Base-by-base conservation (phyloP, 2,888 invertebrate genomes). In the Petrolisthes manimaculis region DNA sequence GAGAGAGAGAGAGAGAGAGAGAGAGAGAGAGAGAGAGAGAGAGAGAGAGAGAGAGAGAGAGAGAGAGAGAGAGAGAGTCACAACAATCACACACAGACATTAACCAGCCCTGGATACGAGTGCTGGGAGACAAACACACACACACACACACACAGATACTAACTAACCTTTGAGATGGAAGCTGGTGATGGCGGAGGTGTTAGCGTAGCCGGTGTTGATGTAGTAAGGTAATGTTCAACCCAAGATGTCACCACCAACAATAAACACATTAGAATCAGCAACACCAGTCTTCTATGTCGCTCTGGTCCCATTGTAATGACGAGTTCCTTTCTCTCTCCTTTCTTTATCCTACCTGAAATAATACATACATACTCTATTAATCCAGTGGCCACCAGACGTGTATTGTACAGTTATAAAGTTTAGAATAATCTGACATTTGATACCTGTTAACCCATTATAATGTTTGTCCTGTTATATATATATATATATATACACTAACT, bases 71-170 rank as follows among this genome's bases (percentile, higher is more conserved):
- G 75, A 53, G 1, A 79, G 1, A n/a, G 5, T 18, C 14, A 71
- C 24, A 61, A 67, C 61, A 24, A 0, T 21, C 14, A 82, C 56
- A 82, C 12, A n/a, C 37, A 81, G 21, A 61, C 55, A 24, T 3
- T 12, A 12, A 82, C 2, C 4, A 67, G 12, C 14, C 37, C n/a
- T 24, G 51, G 51, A 5, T 55, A 79, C 12, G 53, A 24, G 21
- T 12, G 21, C 14, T 81, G 18, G 8, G 12, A 83, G 4, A 54
- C 75, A 54, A 14, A 74, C 75, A 74, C 54, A 75, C 83, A 83
- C 83, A 83, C 83, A 82, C 61, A 81, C 81, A 81, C 81, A 81
- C 67, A 75, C 83, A 83, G 55, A 83, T 54, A 83, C 83, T 75
- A 74, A 75, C 61, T 56, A 37, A 84, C 53, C 75, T 75, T 75